Evolutionary conservation across 2,888 invertebrate species (phyloP).

Genomic region (Coenonympha arcania): DNA sequence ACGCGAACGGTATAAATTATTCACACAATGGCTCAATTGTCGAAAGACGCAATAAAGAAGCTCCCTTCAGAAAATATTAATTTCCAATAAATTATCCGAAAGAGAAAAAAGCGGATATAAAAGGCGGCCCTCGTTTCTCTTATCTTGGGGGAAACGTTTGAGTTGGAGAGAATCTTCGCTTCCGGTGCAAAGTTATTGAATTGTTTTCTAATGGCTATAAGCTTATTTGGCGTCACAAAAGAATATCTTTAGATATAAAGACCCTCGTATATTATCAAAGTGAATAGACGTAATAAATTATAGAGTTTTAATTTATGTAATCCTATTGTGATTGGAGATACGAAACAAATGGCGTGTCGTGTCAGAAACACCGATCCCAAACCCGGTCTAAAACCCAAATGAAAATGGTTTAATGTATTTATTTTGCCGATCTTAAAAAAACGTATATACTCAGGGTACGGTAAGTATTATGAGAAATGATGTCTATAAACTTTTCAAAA

Average conservation of each 20-base stretch:
- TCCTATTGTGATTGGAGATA: slow-evolving; percentile 1
- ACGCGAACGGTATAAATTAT: slow-evolving; percentile 37
- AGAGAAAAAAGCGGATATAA: slow-evolving; percentile 46
- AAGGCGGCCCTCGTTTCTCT: slow-evolving; percentile 22
- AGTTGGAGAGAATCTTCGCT: slow-evolving; percentile 21
- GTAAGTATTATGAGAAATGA: background rate
- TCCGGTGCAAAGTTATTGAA: slow-evolving; percentile 21
- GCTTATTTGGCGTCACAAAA: slow-evolving; percentile 10
- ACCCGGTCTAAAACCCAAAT: background rate
- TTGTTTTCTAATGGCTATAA: slow-evolving; percentile 19
- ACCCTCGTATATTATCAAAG: slow-evolving; percentile 2
- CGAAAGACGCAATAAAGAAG: slow-evolving; percentile 41
- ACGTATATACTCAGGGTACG: too few species aligned
- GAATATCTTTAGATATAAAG: background rate
- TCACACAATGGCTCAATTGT: slow-evolving; percentile 29
- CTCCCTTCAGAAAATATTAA: slow-evolving; percentile 53
- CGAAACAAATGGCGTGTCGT: background rate
- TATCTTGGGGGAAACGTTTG: slow-evolving; percentile 22
- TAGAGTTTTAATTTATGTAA: slow-evolving; percentile 2
- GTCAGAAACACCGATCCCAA: background rate
- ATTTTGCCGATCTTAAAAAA: too few species aligned
- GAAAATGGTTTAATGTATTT: background rate
- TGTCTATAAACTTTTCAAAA: background rate
- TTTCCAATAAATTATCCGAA: slow-evolving; percentile 56
- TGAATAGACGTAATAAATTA: background rate